These are phyloP conservation scores for Agelastica alni DNA, from an alignment of 2,888 invertebrate genomes.

Conservation along the genomic window DNA sequence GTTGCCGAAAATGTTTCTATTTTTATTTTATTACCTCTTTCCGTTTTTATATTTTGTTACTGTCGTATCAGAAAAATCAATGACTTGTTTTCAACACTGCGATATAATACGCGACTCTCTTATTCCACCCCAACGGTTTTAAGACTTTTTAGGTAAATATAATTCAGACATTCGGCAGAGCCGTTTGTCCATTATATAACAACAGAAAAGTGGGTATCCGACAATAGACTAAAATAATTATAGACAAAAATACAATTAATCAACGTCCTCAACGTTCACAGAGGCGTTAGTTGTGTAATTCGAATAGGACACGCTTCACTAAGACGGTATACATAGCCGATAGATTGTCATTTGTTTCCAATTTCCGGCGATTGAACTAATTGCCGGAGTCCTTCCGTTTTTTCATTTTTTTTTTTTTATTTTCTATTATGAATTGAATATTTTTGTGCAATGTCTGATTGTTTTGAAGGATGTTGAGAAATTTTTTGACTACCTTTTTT, in stretches of 20 bases:
- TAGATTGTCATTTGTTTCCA: constrained; percentile 53
- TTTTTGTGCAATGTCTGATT: constrained; percentile 31
- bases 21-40: no score
- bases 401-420: no score
- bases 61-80: no score
- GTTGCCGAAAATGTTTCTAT: no score
- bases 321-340: constrained; percentile 43
- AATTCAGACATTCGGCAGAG: no score
- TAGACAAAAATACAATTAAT: constrained; percentile 29
- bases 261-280: constrained; percentile 41
- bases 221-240: constrained; percentile 1
- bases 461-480: constrained; percentile 22
- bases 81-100: no score
- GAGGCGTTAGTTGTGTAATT: constrained; percentile 41
- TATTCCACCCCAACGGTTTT: no score
- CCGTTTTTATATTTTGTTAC: no score
- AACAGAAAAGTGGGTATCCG: not conserved
- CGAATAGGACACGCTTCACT: constrained; percentile 44
- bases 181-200: not conserved
- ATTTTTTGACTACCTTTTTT: constrained; percentile 15
- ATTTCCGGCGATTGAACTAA: constrained; percentile 53
- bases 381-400: constrained; percentile 52
- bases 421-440: constrained; percentile 38
- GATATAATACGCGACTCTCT: no score
- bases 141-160: no score